Conservation (phyloP, 2,888 invertebrate species). For the Harpagoxenus sublaevis region DNA sequence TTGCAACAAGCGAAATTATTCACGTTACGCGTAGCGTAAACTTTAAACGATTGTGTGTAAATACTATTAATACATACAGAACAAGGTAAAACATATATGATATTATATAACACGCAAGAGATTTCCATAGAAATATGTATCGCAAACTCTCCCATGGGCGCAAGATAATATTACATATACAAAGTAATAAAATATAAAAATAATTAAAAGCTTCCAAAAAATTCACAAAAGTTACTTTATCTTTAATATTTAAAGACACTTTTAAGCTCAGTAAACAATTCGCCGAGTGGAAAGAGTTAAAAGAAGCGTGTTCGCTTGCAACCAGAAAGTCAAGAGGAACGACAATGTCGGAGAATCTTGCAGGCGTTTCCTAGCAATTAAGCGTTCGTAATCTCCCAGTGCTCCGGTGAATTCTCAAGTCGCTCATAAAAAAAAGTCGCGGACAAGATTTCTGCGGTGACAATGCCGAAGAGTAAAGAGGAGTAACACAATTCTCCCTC, state of each 20-base stretch:
- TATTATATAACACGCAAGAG: not conserved
- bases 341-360: constrained; percentile 49
- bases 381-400: constrained; percentile 57
- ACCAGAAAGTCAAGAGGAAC: constrained; percentile 5
- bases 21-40: constrained; percentile 25
- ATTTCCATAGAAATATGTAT: not conserved
- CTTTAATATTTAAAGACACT: constrained; percentile 6
- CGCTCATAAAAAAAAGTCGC: constrained; percentile 36
- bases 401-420: constrained; percentile 53
- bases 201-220: constrained; percentile 27
- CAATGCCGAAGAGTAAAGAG: constrained; percentile 32
- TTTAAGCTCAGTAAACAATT: constrained; percentile 31
- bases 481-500: constrained; percentile 5
- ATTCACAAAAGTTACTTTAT: not conserved
- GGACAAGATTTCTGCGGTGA: constrained; percentile 23
- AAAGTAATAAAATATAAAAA: not conserved
- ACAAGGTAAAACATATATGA: not conserved
- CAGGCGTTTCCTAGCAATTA: constrained; percentile 67
- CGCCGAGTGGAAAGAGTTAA: constrained; percentile 33
- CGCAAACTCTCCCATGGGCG: not conserved
- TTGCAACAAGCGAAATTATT: constrained; percentile 25
- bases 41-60: constrained; percentile 22
- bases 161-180: not conserved
- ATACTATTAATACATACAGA: not conserved
- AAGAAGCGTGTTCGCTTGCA: constrained; percentile 15